Conservation (phyloP, 2,888 invertebrate species). For the Gastrophysa polygoni region DNA sequence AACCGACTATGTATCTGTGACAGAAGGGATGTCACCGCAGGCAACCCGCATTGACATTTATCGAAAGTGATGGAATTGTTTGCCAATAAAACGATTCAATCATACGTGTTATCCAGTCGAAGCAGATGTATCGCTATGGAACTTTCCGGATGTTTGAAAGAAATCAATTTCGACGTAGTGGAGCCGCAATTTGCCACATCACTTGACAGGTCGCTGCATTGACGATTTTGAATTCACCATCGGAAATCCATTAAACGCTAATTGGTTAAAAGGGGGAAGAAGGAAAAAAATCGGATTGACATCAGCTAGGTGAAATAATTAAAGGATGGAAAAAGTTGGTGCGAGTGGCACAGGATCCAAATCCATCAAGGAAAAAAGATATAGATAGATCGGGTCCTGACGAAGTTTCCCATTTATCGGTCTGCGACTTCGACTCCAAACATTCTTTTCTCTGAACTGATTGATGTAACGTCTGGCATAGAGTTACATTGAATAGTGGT, state of each 20-base stretch:
- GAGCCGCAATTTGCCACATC: constrained; percentile 31
- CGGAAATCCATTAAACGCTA: constrained; percentile 36
- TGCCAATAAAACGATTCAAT: constrained; percentile 36
- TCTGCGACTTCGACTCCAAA: too few species aligned
- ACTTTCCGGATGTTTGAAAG: constrained; percentile 25
- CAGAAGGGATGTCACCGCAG: constrained; percentile 33
- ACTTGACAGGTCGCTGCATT: constrained; percentile 30
- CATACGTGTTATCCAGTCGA: constrained; percentile 18
- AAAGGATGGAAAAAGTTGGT: constrained; percentile 42
- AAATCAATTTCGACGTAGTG: constrained; percentile 27
- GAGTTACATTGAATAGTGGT: too few species aligned
- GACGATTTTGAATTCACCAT: constrained; percentile 34
- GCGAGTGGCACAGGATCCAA: constrained; percentile 34
- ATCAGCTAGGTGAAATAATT: constrained; percentile 42
- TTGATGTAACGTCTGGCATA: too few species aligned
- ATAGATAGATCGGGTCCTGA: constrained; percentile 10
- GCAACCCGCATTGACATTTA: constrained; percentile 36
- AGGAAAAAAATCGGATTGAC: constrained; percentile 26
- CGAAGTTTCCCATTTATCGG: too few species aligned
- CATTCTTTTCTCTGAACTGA: too few species aligned
- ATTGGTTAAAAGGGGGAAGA: constrained; percentile 30
- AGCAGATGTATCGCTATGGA: constrained; percentile 7
- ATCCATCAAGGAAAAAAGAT: constrained; percentile 32
- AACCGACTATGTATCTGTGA: constrained; percentile 30
- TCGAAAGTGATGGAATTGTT: constrained; percentile 39